Percentiles rank a stretch among this genome's conserved stretches.
These are phyloP conservation scores for Pontoporia blainvillei DNA, from an alignment of 2,113 vertebrate genomes.

Conservation along the genomic window DNA sequence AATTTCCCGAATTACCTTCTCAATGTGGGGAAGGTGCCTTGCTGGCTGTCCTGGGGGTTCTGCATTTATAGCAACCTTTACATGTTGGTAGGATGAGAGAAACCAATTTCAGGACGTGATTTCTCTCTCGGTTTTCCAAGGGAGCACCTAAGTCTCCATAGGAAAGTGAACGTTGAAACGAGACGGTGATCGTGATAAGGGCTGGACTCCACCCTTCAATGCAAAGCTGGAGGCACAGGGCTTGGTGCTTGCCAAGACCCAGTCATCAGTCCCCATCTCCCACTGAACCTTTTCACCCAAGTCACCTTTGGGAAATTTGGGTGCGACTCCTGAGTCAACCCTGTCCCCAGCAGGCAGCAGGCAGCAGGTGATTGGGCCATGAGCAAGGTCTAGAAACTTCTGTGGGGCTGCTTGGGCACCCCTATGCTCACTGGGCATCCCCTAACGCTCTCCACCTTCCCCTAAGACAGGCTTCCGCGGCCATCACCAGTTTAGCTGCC, in stretches of 20 bases:
- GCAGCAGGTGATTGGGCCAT: background rate
- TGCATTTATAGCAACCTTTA: background rate
- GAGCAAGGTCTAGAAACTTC: background rate
- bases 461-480: accelerated
- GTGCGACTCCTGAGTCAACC: background rate
- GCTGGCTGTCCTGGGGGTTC: background rate
- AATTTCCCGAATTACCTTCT: background rate
- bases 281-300: background rate
- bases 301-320: background rate
- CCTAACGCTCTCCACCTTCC: background rate
- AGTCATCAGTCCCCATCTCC: background rate
- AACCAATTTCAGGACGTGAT: background rate
- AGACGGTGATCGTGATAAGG: background rate
- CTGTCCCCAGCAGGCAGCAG: background rate
- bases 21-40: background rate
- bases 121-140: background rate
- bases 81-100: background rate
- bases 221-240: background rate
- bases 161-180: background rate
- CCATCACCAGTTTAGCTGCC: accelerated
- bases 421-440: background rate
- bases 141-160: background rate
- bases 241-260: background rate
- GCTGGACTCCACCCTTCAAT: too few species aligned
- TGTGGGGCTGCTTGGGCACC: background rate